phyloP scores from a whole-genome alignment of 2,113 vertebrate genomes.

The Ochotona princeps region DNA sequence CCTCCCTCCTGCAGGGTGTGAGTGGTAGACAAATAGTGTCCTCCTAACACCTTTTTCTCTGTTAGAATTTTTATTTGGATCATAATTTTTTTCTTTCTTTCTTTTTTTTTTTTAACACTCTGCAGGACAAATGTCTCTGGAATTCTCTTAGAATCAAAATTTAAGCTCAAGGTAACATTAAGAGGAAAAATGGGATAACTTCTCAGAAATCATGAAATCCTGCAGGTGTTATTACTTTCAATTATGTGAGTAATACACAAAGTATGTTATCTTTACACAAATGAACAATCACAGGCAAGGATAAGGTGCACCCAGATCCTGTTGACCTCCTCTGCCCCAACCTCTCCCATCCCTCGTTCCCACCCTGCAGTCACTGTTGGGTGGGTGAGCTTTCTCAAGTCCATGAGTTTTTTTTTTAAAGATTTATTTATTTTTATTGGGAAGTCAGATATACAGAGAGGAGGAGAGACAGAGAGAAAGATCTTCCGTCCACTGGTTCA shows the following conservation, averaged over 20 bases:
- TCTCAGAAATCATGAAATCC: background rate
- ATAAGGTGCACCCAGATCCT: background rate
- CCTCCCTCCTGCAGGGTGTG: background rate
- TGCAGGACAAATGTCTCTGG: background rate
- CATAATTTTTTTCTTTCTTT: too few relatives aligned
- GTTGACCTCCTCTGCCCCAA: background rate
- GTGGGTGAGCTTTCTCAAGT: background rate
- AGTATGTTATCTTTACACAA: background rate
- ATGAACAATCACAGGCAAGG: background rate
- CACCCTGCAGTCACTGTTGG: background rate
- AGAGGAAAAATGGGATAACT: background rate
- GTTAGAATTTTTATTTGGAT: background rate
- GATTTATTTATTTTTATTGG: too few relatives aligned
- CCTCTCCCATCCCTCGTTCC: background rate
- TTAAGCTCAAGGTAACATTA: background rate
- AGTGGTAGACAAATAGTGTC: background rate
- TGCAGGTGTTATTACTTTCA: background rate
- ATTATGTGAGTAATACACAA: background rate
- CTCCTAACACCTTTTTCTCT: background rate
- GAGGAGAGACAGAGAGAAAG: too few relatives aligned
- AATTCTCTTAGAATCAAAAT: background rate
- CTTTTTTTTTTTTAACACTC: conserved; percentile 16
- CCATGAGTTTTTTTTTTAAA: too few relatives aligned
- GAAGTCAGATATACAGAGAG: too few relatives aligned
- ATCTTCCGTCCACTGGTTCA: too few relatives aligned